Conservation (phyloP, 2,113 vertebrate species). For the Cyprinodon brontotheroides region DNA sequence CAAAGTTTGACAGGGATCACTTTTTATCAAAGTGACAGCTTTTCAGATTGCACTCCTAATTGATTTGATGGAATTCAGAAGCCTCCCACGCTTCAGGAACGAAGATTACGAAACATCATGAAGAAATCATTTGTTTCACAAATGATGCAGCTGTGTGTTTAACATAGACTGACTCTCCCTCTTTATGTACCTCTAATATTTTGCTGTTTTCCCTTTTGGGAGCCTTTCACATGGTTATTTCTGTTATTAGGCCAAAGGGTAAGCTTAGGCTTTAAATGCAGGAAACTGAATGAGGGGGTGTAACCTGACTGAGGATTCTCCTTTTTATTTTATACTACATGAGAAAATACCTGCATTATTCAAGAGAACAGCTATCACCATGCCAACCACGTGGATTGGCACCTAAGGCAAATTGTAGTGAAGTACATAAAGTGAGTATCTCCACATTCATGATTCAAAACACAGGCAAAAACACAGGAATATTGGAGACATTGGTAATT, state of each 20-base stretch:
- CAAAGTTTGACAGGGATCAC: slow-evolving; percentile 40
- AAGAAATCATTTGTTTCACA: slow-evolving; percentile 42
- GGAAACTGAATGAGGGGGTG: slow-evolving; percentile 23
- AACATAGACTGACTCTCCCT: slow-evolving; percentile 13
- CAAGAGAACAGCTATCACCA: slow-evolving; percentile 34
- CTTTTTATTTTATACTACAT: slow-evolving; percentile 49
- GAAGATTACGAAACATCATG: slow-evolving; percentile 32
- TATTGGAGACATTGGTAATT: not conserved
- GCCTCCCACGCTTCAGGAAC: slow-evolving; percentile 48
- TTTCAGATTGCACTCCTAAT: slow-evolving; percentile 53
- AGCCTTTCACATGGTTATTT: not conserved
- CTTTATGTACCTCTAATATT: not conserved
- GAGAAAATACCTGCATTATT: slow-evolving; percentile 33
- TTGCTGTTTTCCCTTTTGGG: not conserved
- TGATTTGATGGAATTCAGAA: slow-evolving; percentile 63
- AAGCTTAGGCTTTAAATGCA: slow-evolving; percentile 37
- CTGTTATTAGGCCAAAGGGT: slow-evolving; percentile 1
- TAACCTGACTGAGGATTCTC: slow-evolving; percentile 34
- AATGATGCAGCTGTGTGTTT: slow-evolving; percentile 28
- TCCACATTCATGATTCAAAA: not conserved
- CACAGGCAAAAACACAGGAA: not conserved
- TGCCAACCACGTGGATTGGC: slow-evolving; percentile 55
- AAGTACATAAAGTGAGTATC: not conserved
- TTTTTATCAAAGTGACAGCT: slow-evolving; percentile 62
- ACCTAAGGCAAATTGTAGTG: slow-evolving; percentile 23